Base-by-base conservation (phyloP, 2,888 invertebrate genomes). In the Cephus sareptanus region DNA sequence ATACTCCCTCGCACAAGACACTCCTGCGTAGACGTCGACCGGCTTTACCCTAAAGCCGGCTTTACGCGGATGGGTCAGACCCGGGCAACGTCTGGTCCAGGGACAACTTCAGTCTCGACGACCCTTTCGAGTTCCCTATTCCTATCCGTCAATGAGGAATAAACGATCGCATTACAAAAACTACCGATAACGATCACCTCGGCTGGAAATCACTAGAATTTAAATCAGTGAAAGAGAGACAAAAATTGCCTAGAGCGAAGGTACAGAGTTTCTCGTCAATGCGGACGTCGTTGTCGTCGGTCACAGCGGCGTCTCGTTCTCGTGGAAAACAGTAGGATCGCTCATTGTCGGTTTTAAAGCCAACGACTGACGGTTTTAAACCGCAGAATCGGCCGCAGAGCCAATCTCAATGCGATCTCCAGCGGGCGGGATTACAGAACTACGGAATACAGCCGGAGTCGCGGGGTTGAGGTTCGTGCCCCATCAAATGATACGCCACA, bases 1-100 rank as follows among this genome's bases (percentile, higher is more conserved):
- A 87, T 89, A 81, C 79, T 84, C 82, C 83, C 81, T 84, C 81
- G 82, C 83, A 83, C 82, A 79, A 85, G 84, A 85, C 83, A 83
- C 85, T 86, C 84, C 83, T 82, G 81, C 82, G 79, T 77, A 81
- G 81, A 81, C 74, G 76, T 81, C 82, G 81, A 75, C 80, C 76
- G 73, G 79, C 78, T 83, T 83, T 82, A 82, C 79, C 84, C 84
- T 81, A 80, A 76, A 79, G 81, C 79, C 79, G 75, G 76, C 73
- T 73, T 71, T 71, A 71, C 71, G 34, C 71, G 71, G 71, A 31
- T 34, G 23, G 33, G 71, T 34, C 71, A 56, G 9, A 56, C 23
- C 23, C 56, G 23, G 23, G 56, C 56, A 23, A 56, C 23, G 23
- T 56, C 56, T 56, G 56, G 23, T 56, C 56, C 23, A 56, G 56